Base-by-base conservation (phyloP, 2,797 vertebrate genomes). In the Malacoctenus gilli region DNA sequence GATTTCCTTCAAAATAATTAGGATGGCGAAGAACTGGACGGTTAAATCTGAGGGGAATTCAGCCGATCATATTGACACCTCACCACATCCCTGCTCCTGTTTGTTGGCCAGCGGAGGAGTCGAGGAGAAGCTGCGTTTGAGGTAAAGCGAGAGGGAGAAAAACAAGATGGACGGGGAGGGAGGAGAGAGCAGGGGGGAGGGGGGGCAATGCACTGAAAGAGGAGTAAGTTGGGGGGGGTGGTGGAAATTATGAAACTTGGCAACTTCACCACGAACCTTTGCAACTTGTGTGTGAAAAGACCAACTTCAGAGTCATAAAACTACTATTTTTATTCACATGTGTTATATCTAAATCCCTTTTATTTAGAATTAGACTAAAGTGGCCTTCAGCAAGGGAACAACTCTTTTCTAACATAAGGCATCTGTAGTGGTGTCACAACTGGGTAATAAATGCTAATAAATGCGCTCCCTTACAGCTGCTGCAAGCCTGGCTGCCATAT, bases 371-470 rank as follows among this genome's bases (percentile, higher is more conserved):
- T 38, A 50, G 52, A 73, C 16, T 68, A 8, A 71, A 71, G 38
- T 40, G 72, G 53, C 37, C 11, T 2, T 57, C 41, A 75, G 56
- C 21, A 21, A 59, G 56, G 51, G 68, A 18, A 51, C 60, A 83
- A 66, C 67, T 73, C 75, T 68, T 25, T 52, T 59, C 75, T 49
- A n/a, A 76, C 67, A 73, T 87, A 92, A 92, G 91, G 90, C 91
- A 89, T 88, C 86, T 83, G 85, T 77, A 85, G 86, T 79, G 72
- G 58, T 63, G 60, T 71, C 52, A 68, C 65, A 68, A 72, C 57
- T 23, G 30, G 22, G 60, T 65, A 56, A 58, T 53, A 0, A 72
- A 28, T n/a, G n/a, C n/a, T n/a, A n/a, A n/a, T n/a, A n/a, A n/a
- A n/a, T n/a, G n/a, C n/a, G n/a, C n/a, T n/a, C n/a, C n/a, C n/a